These are phyloP conservation scores for Sebastes reedi DNA, from an alignment of 2,797 vertebrate species.

Conservation along the genomic window DNA sequence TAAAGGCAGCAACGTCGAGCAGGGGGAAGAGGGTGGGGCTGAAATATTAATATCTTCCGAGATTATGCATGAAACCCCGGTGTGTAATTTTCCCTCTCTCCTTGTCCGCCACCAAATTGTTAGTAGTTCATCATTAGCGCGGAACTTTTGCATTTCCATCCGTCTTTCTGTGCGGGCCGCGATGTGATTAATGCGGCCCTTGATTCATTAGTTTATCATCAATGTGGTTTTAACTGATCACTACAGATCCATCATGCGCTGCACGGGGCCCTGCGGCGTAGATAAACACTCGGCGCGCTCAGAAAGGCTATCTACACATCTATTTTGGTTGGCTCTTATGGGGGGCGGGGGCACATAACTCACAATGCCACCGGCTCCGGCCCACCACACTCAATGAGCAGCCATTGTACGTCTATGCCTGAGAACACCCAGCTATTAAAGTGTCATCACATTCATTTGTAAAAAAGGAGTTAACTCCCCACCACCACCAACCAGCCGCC, in stretches of 20 bases:
- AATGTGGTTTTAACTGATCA: constrained; percentile 97
- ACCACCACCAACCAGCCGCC: not conserved
- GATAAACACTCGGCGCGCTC: constrained; percentile 69
- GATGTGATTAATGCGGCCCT: constrained; percentile 96
- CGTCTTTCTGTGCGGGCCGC: constrained; percentile 89
- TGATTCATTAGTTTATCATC: constrained; percentile 99
- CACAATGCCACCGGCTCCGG: constrained; percentile 63
- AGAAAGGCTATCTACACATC: constrained; percentile 66
- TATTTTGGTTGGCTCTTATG: constrained; percentile 57
- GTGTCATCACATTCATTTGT: constrained; percentile 75
- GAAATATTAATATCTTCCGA: constrained; percentile 99
- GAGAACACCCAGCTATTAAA: constrained; percentile 79
- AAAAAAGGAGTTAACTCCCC: constrained; percentile 31
- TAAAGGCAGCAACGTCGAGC: constrained; percentile 85
- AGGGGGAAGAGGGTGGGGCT: constrained; percentile 59
- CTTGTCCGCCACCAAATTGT: constrained; percentile 98
- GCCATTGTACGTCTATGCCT: constrained; percentile 68
- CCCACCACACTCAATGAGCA: constrained; percentile 72
- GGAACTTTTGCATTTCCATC: constrained; percentile 97
- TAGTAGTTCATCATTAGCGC: constrained; percentile 99
- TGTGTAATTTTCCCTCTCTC: constrained; percentile 96
- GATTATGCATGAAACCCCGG: constrained; percentile 99
- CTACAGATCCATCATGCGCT: constrained; percentile 85
- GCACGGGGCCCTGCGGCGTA: constrained; percentile 38
- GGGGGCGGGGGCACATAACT: constrained; percentile 70